These are phyloP conservation scores for Metacarcinus magister DNA, from an alignment of 2,888 invertebrate species.

Conservation along the genomic window DNA sequence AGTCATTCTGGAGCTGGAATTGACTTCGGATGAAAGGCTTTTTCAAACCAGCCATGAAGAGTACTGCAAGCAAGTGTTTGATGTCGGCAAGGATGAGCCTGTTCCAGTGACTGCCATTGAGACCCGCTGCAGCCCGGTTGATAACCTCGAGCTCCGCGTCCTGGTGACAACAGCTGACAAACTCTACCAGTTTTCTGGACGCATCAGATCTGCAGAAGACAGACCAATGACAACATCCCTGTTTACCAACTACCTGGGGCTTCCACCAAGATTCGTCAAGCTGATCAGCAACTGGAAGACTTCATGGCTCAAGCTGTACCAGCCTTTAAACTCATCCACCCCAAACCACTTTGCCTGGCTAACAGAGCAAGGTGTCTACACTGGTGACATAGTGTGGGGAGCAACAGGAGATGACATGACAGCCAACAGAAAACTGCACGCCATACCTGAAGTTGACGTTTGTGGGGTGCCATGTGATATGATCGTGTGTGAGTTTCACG, in stretches of 20 bases:
- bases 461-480: slow-evolving; percentile 83
- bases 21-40: slow-evolving; percentile 92
- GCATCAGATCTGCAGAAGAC: slow-evolving; percentile 89
- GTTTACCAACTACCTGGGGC: slow-evolving; percentile 87
- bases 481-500: slow-evolving; percentile 95
- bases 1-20: slow-evolving; percentile 94
- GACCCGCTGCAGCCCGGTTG: slow-evolving; percentile 90
- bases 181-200: slow-evolving; percentile 94
- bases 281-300: slow-evolving; percentile 87
- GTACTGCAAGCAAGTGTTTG: slow-evolving; percentile 89
- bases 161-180: slow-evolving; percentile 93
- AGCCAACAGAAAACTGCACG: slow-evolving; percentile 83
- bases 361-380: slow-evolving; percentile 92
- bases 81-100: slow-evolving; percentile 91
- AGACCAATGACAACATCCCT: slow-evolving; percentile 92
- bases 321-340: slow-evolving; percentile 83
- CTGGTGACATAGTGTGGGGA: slow-evolving; percentile 87
- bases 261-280: slow-evolving; percentile 87
- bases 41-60: slow-evolving; percentile 85
- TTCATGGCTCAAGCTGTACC: slow-evolving; percentile 77
- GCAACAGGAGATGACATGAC: slow-evolving; percentile 85
- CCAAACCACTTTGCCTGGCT: slow-evolving; percentile 95
- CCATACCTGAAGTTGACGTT: slow-evolving; percentile 83
- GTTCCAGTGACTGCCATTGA: slow-evolving; percentile 95
- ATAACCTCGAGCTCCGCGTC: slow-evolving; percentile 90